phyloP scores from a whole-genome alignment of 2,113 vertebrate genomes.

The Cryptoleucopteryx plumbea region DNA sequence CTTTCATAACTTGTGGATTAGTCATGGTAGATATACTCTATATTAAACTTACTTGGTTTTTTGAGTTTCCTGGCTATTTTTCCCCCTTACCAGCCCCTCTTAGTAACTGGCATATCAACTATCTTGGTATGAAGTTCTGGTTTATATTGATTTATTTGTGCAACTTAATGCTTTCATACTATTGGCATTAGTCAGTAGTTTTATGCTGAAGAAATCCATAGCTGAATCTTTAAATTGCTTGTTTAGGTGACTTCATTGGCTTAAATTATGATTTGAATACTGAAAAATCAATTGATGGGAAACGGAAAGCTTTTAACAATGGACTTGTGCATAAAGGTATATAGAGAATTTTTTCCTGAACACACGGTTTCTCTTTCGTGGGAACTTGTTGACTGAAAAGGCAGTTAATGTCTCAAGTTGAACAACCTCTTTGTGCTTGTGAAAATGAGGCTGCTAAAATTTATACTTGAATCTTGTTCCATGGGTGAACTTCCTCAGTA shows the following conservation, averaged over 20 bases:
- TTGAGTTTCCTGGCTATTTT: neutral
- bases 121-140: neutral
- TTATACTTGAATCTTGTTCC: neutral
- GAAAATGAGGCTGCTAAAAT: neutral
- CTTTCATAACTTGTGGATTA: neutral
- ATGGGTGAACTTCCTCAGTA: neutral
- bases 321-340: fast-evolving
- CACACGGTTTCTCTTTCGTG: neutral
- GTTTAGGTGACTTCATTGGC: neutral
- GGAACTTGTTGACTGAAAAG: neutral
- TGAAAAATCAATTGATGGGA: neutral
- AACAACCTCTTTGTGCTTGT: neutral
- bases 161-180: neutral
- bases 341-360: neutral
- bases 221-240: neutral
- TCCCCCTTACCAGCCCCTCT: fast-evolving
- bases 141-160: neutral
- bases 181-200: neutral
- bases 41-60: neutral
- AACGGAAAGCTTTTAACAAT: neutral
- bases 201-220: neutral
- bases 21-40: neutral
- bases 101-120: no score
- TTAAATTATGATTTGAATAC: neutral
- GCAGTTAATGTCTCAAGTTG: neutral